A percentile compares a stretch with the other conserved stretches of the same genome.
Evolutionary conservation across 2,888 invertebrate genomes (phyloP).

Genomic region (Parnassius apollo): DNA sequence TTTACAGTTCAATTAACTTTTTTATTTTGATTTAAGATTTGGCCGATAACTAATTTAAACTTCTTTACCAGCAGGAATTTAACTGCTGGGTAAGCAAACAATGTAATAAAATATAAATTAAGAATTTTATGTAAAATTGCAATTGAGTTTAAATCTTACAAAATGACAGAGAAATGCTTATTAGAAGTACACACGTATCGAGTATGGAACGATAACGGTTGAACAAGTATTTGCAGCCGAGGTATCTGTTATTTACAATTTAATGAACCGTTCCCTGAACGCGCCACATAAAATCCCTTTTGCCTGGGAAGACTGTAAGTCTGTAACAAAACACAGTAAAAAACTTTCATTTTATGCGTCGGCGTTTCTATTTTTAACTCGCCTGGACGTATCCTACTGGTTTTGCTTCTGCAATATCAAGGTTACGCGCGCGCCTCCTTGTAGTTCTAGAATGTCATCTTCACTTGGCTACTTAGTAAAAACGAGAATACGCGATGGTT

Average conservation of each 20-base stretch:
- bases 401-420: constrained; percentile 71
- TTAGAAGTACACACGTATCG: not conserved
- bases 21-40: too few relatives aligned
- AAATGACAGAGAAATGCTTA: not conserved
- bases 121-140: too few relatives aligned
- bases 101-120: too few relatives aligned
- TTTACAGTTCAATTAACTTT: too few relatives aligned
- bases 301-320: constrained; percentile 67
- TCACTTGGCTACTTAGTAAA: constrained; percentile 53
- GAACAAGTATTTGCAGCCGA: constrained; percentile 17
- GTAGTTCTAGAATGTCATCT: constrained; percentile 58
- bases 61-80: too few relatives aligned
- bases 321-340: constrained; percentile 58
- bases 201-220: constrained; percentile 11
- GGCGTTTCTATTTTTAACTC: constrained; percentile 70
- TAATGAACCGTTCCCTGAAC: constrained; percentile 57
- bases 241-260: constrained; percentile 53
- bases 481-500: constrained; percentile 41
- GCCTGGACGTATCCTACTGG: constrained; percentile 73
- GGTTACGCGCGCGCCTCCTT: constrained; percentile 57
- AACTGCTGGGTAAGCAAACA: too few relatives aligned
- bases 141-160: not conserved
- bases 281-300: constrained; percentile 56
- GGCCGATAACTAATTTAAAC: too few relatives aligned
- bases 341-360: constrained; percentile 66